These are phyloP conservation scores for Lacerta viridis DNA, from an alignment of 2,797 vertebrate genomes.

Conservation along the genomic window DNA sequence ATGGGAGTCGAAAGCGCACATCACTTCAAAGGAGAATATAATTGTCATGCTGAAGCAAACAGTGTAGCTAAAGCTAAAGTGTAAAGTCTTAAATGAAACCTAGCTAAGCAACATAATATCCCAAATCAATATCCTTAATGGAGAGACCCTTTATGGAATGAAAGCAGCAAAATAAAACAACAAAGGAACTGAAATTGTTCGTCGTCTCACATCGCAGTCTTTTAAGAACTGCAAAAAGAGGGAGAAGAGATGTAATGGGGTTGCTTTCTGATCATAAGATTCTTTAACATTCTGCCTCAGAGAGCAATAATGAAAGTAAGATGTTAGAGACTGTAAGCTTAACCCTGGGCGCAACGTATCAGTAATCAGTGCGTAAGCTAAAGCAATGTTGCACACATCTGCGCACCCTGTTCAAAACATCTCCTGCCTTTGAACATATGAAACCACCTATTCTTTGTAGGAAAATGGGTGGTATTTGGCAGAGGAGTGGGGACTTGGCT, in stretches of 20 bases:
- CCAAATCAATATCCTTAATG: slow-evolving; percentile 23
- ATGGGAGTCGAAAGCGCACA: background rate
- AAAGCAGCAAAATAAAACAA: background rate
- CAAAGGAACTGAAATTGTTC: slow-evolving; percentile 2
- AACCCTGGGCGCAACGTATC: background rate
- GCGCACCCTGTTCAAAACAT: background rate
- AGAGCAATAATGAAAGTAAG: background rate
- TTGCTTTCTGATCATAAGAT: background rate
- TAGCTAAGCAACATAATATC: background rate
- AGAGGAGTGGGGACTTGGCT: background rate
- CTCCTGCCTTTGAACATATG: background rate
- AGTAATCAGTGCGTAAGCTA: background rate
- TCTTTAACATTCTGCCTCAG: background rate
- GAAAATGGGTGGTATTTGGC: background rate
- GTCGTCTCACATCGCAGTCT: background rate
- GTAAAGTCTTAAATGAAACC: slow-evolving; percentile 9
- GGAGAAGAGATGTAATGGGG: background rate
- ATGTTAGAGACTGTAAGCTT: background rate
- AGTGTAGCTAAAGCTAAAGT: background rate
- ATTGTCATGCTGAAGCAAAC: slow-evolving; percentile 10
- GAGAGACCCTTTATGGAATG: slow-evolving; percentile 7
- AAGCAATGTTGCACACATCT: background rate
- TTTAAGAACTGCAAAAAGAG: slow-evolving; percentile 7
- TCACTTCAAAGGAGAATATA: background rate
- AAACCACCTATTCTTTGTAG: background rate